Base-by-base conservation (phyloP, 1,140 invertebrate genomes). In the Potamilus streckersoni region DNA sequence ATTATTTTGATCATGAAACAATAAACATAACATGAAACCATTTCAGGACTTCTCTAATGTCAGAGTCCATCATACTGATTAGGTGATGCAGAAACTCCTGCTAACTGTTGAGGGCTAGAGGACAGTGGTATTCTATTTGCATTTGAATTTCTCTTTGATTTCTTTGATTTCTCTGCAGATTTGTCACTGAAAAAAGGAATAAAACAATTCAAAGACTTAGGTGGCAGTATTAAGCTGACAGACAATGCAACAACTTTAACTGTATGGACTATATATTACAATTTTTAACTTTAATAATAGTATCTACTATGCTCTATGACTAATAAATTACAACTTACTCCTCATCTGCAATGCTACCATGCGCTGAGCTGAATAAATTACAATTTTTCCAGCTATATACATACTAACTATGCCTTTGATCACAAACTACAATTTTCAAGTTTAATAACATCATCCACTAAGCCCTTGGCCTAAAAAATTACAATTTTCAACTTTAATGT, bases 101-200 rank as follows among this genome's bases (percentile, higher is more conserved):
- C 59, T 31, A 49, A n/a, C 56, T 71, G 75, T 17, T 63, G 27
- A 20, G 74, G 79, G 65, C 75, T 80, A 58, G 74, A 71, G n/a
- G 79, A 80, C 60, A 77, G 57, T 60, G 74, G 72, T 57, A 77
- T 72, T 57, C 71, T 63, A 49, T 58, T 23, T 63, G 72, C 69
- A 23, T 76, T 70, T 15, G 71, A 49, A 56, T 76, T 80, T 27
- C 64, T 74, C 71, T 76, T 80, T 27, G 73, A 72, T 64, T 81
- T 81, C 64, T 71, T 65, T 57, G 76, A 76, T 31, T 76, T 77
- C 65, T 79, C 77, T 55, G 71, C 19, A 17, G 72, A 19, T 63
- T 74, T 81, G 67, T 81, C 80, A 81, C 80, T 81, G 72, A 68
- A 78, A 78, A 71, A 61, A 78, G 15, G 64, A 65, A 16, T 3